Conservation (phyloP, 2,797 vertebrate genomes). For the Eleutherodactylus coqui region DNA sequence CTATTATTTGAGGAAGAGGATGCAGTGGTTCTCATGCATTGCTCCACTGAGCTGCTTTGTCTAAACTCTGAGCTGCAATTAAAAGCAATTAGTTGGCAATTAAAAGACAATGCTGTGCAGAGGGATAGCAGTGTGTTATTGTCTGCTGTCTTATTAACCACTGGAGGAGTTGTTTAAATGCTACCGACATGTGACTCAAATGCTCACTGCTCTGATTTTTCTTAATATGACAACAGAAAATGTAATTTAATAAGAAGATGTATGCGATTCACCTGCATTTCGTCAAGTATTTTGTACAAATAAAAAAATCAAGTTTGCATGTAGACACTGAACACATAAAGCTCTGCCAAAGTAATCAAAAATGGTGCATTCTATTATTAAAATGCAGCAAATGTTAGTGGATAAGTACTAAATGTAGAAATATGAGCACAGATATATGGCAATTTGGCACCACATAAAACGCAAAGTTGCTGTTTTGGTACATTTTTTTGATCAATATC, state of each 20-base stretch:
- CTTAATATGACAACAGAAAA: neutral
- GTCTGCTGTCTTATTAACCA: slow-evolving; percentile 51
- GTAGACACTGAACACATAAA: neutral
- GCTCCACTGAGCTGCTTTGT: slow-evolving; percentile 49
- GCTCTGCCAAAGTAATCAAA: neutral
- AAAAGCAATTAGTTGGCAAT: slow-evolving; percentile 60
- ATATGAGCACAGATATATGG: too few relatives aligned
- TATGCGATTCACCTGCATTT: neutral
- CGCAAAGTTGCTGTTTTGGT: too few relatives aligned
- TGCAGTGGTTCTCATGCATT: slow-evolving; percentile 38
- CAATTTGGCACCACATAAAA: too few relatives aligned
- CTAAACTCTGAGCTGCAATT: slow-evolving; percentile 50
- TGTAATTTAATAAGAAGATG: neutral
- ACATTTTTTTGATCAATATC: too few relatives aligned
- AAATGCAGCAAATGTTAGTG: neutral
- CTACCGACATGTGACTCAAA: neutral
- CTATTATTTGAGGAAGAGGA: slow-evolving; percentile 42
- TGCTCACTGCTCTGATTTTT: neutral
- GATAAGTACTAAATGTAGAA: too few relatives aligned
- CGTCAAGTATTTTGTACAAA: neutral
- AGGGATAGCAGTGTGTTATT: slow-evolving; percentile 8
- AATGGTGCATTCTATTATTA: neutral
- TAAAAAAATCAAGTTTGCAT: neutral
- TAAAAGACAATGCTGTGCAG: slow-evolving; percentile 55
- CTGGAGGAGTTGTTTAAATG: slow-evolving; percentile 16